phyloP scores from a whole-genome alignment of 2,888 invertebrate genomes.

The Aleiodes alternator region DNA sequence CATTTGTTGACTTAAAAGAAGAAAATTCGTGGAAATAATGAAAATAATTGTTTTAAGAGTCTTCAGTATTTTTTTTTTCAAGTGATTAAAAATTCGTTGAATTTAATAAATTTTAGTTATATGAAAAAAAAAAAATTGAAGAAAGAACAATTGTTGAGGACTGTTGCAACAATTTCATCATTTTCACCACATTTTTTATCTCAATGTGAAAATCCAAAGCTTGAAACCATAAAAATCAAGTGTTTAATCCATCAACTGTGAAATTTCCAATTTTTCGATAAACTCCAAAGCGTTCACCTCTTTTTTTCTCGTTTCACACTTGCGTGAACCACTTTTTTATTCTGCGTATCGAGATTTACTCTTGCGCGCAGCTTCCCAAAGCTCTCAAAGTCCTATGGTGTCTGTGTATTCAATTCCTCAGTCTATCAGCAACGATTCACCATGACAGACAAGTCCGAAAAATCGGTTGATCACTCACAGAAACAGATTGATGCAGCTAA shows the following conservation, averaged over 20 bases:
- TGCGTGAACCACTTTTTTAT: constrained; percentile 58
- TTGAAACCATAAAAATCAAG: neutral
- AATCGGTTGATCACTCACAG: constrained; percentile 41
- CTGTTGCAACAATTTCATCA: no score
- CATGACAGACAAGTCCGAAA: constrained; percentile 60
- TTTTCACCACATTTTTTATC: no score
- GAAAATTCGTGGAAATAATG: no score
- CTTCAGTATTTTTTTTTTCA: no score
- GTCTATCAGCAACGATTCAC: constrained; percentile 49
- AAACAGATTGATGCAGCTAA: constrained; percentile 60
- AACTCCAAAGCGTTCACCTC: constrained; percentile 15
- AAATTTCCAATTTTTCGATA: constrained; percentile 31
- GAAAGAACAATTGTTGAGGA: no score
- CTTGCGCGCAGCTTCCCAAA: constrained; percentile 58
- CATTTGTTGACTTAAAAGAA: no score
- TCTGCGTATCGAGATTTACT: constrained; percentile 55
- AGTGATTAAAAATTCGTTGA: no score
- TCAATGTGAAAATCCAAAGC: no score
- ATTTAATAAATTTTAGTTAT: no score
- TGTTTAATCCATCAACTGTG: constrained; percentile 33
- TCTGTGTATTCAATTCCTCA: constrained; percentile 23
- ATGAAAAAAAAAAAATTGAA: no score
- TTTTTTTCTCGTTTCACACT: constrained; percentile 65
- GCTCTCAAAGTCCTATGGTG: constrained; percentile 46
- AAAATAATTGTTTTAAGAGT: no score